Base-by-base conservation (phyloP, 1,140 invertebrate species). In the Drosophila rufa region DNA sequence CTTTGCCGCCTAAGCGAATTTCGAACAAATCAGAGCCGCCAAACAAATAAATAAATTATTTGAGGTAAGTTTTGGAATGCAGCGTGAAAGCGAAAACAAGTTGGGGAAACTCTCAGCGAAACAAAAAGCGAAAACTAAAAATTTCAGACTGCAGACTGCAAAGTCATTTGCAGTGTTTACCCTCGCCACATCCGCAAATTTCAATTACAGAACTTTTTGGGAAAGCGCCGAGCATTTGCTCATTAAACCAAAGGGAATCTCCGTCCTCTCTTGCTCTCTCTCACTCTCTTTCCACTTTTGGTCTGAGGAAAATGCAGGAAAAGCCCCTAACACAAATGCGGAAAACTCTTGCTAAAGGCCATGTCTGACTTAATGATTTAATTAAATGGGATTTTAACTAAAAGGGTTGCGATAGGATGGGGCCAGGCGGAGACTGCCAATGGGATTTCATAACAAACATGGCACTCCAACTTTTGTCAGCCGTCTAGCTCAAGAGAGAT, bases 391-490 rank as follows among this genome's bases (percentile, higher is more conserved):
- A 65, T 69, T 56, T 65, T 48, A 59, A 53, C 61, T 67, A 43
- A 78, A 66, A n/a, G 45, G 40, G 46, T 2, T 38, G 33, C 1
- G 17, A 19, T 14, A n/a, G 15, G 15, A 15, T 0, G 4, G 15
- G 15, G 19, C 4, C 7, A 7, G 11, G 33, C 14, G 4, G 12
- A 57, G 30, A 30, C 38, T 19, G 60, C 45, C 27, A 58, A 46
- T 53, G 53, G 73, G 78, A 61, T 80, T 82, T 80, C 73, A 87
- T 80, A 80, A 80, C 77, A 89, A 87, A 87, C 71, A 87, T 80
- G 70, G 68, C 75, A 78, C 79, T 69, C 45, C 46, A 80, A 70
- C 71, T 82, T 89, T 79, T 80, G 80, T 79, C 65, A 70, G 82
- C 38, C 27, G 27, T 27, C 42, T 30, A 66, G 27, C 62, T 65